A percentile compares a stretch with the other conserved stretches of the same genome.
Evolutionary conservation across 2,113 vertebrate species (phyloP).

Genomic region (Eublepharis macularius): DNA sequence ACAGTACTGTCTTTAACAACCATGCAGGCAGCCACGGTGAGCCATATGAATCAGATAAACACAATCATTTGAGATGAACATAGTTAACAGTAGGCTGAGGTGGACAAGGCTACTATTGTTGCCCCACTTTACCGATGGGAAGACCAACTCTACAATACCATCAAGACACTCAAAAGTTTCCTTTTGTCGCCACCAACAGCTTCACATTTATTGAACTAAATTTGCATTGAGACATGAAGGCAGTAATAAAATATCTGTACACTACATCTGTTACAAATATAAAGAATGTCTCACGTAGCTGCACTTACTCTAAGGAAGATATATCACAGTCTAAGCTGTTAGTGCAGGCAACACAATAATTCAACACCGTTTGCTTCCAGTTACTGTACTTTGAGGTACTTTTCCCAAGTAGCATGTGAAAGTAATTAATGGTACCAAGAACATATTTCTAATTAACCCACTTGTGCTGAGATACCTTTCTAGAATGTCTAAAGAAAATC

Average conservation of each 20-base stretch:
- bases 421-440: conserved; percentile 50
- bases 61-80: not conserved
- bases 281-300: conserved; percentile 73
- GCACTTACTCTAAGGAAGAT: conserved; percentile 64
- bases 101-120: not conserved
- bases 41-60: not conserved
- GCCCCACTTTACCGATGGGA: not conserved
- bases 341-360: conserved; percentile 64
- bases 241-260: conserved; percentile 75
- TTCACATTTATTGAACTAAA: conserved; percentile 70
- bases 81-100: not conserved
- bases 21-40: not conserved
- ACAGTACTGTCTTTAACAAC: not conserved
- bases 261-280: conserved; percentile 77
- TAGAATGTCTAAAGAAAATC: conserved; percentile 51
- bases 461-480: conserved; percentile 53
- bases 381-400: conserved; percentile 55
- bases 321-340: conserved; percentile 66
- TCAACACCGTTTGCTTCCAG: conserved; percentile 62
- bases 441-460: conserved; percentile 38
- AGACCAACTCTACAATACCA: not conserved
- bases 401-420: conserved; percentile 61
- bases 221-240: conserved; percentile 57
- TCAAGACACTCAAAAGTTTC: conserved; percentile 38
- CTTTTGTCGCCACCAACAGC: conserved; percentile 46